Base-by-base conservation (phyloP, 2,113 vertebrate species). In the Machaerirhynchus nigripectus region DNA sequence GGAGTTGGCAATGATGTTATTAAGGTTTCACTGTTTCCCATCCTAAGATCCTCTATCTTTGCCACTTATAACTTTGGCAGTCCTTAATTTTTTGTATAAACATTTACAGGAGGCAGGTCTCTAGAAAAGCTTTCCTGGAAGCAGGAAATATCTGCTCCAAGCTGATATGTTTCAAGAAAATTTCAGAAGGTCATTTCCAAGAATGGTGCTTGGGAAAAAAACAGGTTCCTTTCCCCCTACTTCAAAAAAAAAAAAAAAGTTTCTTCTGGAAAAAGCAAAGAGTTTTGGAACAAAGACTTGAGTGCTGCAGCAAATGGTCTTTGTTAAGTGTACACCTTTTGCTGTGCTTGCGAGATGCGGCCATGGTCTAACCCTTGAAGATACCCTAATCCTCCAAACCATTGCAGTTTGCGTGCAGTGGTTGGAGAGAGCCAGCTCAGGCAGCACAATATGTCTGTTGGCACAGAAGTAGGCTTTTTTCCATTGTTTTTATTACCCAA, bases 41-140 rank as follows among this genome's bases (percentile, higher is more conserved):
- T 12, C 30, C 55, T 50, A 77, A 70, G 64, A 7, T 84, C 24
- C 35, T 81, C 50, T 86, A 24, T 86, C 60, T 88, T 55, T 74
- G 70, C 1, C 0, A 9, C 47, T 93, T 90, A 33, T 46, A 67
- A 74, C 13, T 86, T 69, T 92, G 90, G 88, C 79, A 92, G 83
- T 37, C 55, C 89, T 84, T 77, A 67, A 31, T 64, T 84, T 42
- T 59, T 77, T 84, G 21, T 86, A 92, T 84, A 90, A 95, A 95
- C 33, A 84, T 93, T 93, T 77, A 81, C 76, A 87, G 76, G 39
- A 89, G 91, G 35, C 13, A 90, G 55, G 78, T 40, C 64, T 93
- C 86, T 90, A 90, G 95, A 95, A 97, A 92, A 92, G 60, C 76
- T 87, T 95, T 92, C 91, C 91, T 96, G 91, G 83, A 96, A 96